phyloP scores from a whole-genome alignment of 2,888 invertebrate species.

The Heliconius hortense region DNA sequence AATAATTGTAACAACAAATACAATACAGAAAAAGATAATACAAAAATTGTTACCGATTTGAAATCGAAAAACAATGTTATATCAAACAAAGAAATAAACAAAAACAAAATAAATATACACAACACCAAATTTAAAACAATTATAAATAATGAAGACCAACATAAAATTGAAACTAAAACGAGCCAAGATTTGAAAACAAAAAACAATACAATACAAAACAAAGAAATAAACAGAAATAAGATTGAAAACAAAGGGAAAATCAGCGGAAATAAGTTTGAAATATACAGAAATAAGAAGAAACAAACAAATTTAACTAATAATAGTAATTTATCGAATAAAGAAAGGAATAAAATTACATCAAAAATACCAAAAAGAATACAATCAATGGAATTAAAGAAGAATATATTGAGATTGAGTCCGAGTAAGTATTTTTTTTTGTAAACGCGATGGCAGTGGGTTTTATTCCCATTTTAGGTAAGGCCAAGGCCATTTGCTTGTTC shows the following conservation, averaged over 20 bases:
- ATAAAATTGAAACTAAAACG: neutral
- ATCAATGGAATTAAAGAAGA: conserved; percentile 1
- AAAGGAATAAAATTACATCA: neutral
- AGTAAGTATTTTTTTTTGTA: conserved; percentile 3
- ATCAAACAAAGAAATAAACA: neutral
- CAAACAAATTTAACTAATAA: conserved; percentile 3
- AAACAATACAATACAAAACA: neutral
- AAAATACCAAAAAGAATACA: conserved; percentile 18
- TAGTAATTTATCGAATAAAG: neutral
- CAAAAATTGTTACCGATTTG: neutral
- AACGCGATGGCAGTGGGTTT: neutral
- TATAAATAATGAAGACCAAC: neutral
- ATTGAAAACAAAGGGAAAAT: neutral
- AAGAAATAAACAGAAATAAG: conserved; percentile 1
- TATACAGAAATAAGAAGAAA: conserved; percentile 5
- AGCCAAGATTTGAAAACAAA: neutral
- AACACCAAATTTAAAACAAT: neutral
- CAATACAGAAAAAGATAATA: neutral
- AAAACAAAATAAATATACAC: neutral
- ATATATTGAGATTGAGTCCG: conserved; percentile 9
- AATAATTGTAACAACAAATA: neutral
- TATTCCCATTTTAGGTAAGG: neutral
- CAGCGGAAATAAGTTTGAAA: neutral
- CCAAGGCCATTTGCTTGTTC: no score
- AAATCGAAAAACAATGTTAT: neutral